Percentiles rank a stretch among this genome's conserved stretches.
phyloP scores from a whole-genome alignment of 2,113 vertebrate genomes.

The Myanophis thanlyinensis region DNA sequence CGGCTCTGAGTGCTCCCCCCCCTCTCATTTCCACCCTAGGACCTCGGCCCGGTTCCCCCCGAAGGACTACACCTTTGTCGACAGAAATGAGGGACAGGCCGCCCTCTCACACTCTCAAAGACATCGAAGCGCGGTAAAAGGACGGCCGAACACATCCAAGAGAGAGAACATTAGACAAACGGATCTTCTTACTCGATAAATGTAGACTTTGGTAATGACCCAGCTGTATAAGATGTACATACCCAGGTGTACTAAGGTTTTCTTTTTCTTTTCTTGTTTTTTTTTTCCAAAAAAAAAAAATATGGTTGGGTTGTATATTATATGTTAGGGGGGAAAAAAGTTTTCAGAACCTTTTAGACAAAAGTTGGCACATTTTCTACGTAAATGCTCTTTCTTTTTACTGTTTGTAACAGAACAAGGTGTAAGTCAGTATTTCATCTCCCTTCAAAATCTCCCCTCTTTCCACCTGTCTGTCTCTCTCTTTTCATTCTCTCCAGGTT shows the following conservation, averaged over 20 bases:
- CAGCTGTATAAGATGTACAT: constrained; percentile 75
- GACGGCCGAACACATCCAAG: constrained; percentile 23
- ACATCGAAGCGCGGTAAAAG: constrained; percentile 94
- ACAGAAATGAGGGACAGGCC: constrained; percentile 92
- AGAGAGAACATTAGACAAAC: constrained; percentile 8
- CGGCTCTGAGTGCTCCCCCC: constrained; percentile 92
- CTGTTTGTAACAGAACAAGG: constrained; percentile 71
- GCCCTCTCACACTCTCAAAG: constrained; percentile 89
- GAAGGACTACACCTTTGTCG: constrained; percentile 92
- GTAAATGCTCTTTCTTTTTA: constrained; percentile 66
- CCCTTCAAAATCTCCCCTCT: constrained; percentile 8
- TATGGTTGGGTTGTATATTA: constrained; percentile 76
- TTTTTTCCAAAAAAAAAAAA: constrained; percentile 55
- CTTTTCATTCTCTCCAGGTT: constrained; percentile 51
- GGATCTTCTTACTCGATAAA: constrained; percentile 50
- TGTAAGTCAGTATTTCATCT: constrained; percentile 41
- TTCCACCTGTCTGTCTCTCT: not conserved
- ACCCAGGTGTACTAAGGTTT: constrained; percentile 67
- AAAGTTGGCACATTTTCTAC: constrained; percentile 67
- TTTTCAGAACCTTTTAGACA: constrained; percentile 80
- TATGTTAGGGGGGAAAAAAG: constrained; percentile 72
- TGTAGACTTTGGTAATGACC: constrained; percentile 54
- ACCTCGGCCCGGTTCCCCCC: constrained; percentile 83
- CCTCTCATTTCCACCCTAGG: constrained; percentile 93
- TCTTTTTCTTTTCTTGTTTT: constrained; percentile 42